Conservation (phyloP, 2,888 invertebrate species). For the Apomyelois bistriatella region DNA sequence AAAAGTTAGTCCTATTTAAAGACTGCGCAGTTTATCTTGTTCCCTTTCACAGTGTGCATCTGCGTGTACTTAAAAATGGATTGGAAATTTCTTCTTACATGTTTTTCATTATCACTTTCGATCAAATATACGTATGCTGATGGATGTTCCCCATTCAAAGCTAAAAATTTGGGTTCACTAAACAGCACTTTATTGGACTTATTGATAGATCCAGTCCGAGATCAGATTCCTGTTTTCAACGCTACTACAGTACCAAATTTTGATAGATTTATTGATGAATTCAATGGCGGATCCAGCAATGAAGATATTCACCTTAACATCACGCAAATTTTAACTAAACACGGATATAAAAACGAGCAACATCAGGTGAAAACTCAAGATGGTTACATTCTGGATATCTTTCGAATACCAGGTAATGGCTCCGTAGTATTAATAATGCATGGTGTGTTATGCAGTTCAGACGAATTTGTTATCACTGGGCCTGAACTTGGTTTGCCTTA, state of each 20-base stretch:
- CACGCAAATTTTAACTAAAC: background rate
- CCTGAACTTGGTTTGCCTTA: background rate
- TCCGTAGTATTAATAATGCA: background rate
- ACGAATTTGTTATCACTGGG: background rate
- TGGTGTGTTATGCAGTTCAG: background rate
- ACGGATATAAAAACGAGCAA: background rate
- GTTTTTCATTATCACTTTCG: background rate
- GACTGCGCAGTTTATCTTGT: no score
- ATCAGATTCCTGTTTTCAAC: background rate
- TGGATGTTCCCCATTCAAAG: background rate
- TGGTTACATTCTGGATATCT: background rate
- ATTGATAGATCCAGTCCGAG: background rate
- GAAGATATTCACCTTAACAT: background rate
- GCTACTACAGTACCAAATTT: background rate
- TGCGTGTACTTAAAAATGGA: background rate
- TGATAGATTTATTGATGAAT: background rate
- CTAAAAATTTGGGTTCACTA: background rate
- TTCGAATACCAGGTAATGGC: slow-evolving; percentile 2
- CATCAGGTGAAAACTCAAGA: background rate
- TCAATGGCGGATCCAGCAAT: background rate
- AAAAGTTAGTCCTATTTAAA: no score
- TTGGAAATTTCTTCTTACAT: background rate
- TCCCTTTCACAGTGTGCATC: background rate
- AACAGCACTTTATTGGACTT: background rate
- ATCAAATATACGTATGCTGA: background rate